phyloP scores from a whole-genome alignment of 2,797 vertebrate genomes.

The Sarcophilus harrisii region DNA sequence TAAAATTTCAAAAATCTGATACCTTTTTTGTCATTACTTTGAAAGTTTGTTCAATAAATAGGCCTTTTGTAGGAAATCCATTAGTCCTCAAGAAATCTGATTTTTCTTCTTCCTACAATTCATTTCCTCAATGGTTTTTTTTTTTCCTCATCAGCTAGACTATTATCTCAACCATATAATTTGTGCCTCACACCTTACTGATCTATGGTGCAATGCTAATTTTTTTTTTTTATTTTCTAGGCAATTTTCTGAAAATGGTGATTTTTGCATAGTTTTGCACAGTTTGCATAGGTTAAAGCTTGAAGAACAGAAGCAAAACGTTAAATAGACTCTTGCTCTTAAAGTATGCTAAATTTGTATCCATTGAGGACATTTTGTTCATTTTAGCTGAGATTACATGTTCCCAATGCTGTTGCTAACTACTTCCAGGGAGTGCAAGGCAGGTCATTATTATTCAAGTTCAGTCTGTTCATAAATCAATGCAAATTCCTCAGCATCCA shows the following conservation, averaged over 20 bases:
- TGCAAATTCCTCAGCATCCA: constrained; percentile 59
- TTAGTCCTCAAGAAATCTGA: background rate
- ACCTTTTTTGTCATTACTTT: background rate
- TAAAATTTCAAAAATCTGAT: background rate
- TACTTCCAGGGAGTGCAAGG: constrained; percentile 40
- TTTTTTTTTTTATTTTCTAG: background rate
- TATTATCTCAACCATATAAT: background rate
- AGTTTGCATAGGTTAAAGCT: background rate
- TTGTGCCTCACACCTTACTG: constrained; percentile 17
- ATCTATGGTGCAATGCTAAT: background rate
- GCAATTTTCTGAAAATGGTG: constrained; percentile 47
- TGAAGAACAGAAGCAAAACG: constrained; percentile 52
- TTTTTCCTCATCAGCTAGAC: background rate
- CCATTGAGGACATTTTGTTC: background rate
- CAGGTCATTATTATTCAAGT: constrained; percentile 55
- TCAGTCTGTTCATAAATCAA: constrained; percentile 65
- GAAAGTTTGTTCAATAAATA: background rate
- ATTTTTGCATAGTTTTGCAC: constrained; percentile 43
- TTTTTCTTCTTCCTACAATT: constrained; percentile 15
- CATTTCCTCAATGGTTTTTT: background rate
- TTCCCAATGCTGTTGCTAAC: constrained; percentile 36
- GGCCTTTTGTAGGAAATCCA: background rate
- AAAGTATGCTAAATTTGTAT: constrained; percentile 40
- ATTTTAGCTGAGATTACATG: constrained; percentile 45
- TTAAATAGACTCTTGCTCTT: constrained; percentile 49